Base-by-base conservation (phyloP, 2,888 invertebrate genomes). In the Prosopocoilus inquinatus region DNA sequence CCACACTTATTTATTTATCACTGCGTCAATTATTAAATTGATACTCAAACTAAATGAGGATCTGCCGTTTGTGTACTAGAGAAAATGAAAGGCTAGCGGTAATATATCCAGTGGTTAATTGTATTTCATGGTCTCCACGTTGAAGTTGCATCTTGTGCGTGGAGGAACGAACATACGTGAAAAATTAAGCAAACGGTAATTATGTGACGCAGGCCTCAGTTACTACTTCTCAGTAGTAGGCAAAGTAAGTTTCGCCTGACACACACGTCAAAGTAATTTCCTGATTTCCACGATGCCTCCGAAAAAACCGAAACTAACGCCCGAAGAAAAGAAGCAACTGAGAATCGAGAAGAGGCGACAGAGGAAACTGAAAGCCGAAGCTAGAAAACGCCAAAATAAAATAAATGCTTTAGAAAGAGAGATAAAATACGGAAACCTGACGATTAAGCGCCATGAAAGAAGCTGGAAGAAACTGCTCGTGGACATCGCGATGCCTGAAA, bases 391-490 rank as follows among this genome's bases (percentile, higher is more conserved):
- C 50, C 66, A 70, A 57, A 35, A 70, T 20, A 70, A 71, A 59
- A 69, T 72, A 50, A 72, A 77, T 55, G 63, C 66, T 20, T 57
- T 80, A 2, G 57, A 56, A 7, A 70, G 77, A 9, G 80, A 81
- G 65, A 61, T 79, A 1, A 63, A 71, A 44, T 73, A 76, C 53
- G 75, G 76, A 9, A 59, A 59, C n/a, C 44, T 69, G 1, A 80
- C 77, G 35, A 57, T 71, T 4, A 63, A 68, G 47, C 67, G 64
- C 28, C 67, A 70, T 35, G 72, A 73, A 53, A 69, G 71, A 53
- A 67, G 68, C 4, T 80, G 79, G 80, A 70, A 71, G 50, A 67
- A 78, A 47, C 72, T 76, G 66, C 67, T 80, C 50, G 67, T 74
- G 32, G 65, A 67, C 1, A 69, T 78, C 3, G 70, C 76, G 35